Evolutionary conservation across 2,113 vertebrate genomes (phyloP).

Genomic region (Zosterops borbonicus): DNA sequence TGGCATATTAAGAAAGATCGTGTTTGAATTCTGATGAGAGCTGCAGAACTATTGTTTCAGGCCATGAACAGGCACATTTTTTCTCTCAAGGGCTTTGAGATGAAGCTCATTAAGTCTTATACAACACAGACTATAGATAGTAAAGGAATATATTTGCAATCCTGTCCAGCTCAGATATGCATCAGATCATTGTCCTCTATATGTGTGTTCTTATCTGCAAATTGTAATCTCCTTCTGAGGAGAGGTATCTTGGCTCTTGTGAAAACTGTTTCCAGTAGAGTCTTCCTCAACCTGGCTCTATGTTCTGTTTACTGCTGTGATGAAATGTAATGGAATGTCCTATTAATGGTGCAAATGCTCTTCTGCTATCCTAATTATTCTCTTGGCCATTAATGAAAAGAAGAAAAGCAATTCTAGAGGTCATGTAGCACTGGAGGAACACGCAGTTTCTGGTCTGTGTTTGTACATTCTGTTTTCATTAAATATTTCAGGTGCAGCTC

Average conservation of each 20-base stretch:
- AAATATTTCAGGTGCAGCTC: background rate
- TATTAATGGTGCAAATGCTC: background rate
- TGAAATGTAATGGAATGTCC: background rate
- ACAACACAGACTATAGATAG: background rate
- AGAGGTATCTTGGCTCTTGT: background rate
- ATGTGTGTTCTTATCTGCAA: background rate
- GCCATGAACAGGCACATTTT: background rate
- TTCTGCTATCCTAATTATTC: background rate
- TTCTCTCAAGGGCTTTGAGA: background rate
- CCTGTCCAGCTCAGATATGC: background rate
- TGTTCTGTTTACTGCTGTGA: background rate
- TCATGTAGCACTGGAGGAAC: background rate
- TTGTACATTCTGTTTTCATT: constrained; percentile 3
- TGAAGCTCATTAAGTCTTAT: background rate
- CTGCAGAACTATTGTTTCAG: background rate
- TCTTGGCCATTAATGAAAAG: background rate
- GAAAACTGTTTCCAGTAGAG: background rate
- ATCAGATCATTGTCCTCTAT: background rate
- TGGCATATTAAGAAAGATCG: background rate
- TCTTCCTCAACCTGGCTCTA: background rate
- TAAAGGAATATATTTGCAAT: background rate
- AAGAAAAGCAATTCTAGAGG: background rate
- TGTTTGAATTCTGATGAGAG: background rate
- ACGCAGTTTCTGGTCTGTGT: background rate
- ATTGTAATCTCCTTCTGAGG: background rate